These are phyloP conservation scores for Cecropterus lyciades DNA, from an alignment of 1,140 invertebrate genomes.

Conservation along the genomic window DNA sequence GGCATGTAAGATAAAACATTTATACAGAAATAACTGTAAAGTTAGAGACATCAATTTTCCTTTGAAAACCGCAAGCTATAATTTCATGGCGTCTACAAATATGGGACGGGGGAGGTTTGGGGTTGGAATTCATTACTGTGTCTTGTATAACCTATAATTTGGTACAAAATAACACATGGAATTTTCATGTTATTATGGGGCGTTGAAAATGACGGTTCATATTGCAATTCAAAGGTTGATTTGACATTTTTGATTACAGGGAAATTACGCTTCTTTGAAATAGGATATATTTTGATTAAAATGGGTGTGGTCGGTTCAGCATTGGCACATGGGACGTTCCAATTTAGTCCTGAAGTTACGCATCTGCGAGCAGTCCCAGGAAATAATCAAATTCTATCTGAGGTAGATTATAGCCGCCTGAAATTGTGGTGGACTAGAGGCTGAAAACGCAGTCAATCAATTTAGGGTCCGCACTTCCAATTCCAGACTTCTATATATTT, in stretches of 20 bases:
- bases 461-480: too few relatives aligned
- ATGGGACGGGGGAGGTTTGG: conserved; percentile 36
- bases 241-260: conserved; percentile 33
- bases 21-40: conserved; percentile 28
- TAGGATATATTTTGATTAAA: not conserved
- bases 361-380: not conserved
- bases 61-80: conserved; percentile 42
- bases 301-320: not conserved
- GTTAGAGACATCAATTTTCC: conserved; percentile 38
- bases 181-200: conserved; percentile 28
- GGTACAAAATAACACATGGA: conserved; percentile 29
- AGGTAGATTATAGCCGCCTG: too few relatives aligned
- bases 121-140: conserved; percentile 44
- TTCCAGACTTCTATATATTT: too few relatives aligned
- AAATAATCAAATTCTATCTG: too few relatives aligned
- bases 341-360: not conserved
- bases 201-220: conserved; percentile 17
- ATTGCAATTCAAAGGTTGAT: conserved; percentile 20
- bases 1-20: conserved; percentile 16
- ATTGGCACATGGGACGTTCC: not conserved
- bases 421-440: too few relatives aligned
- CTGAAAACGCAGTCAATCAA: too few relatives aligned
- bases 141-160: conserved; percentile 47
- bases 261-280: not conserved
- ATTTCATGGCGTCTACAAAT: conserved; percentile 44